Evolutionary conservation across 2,113 vertebrate genomes (phyloP).

Genomic region (Sporophila hypoxantha): DNA sequence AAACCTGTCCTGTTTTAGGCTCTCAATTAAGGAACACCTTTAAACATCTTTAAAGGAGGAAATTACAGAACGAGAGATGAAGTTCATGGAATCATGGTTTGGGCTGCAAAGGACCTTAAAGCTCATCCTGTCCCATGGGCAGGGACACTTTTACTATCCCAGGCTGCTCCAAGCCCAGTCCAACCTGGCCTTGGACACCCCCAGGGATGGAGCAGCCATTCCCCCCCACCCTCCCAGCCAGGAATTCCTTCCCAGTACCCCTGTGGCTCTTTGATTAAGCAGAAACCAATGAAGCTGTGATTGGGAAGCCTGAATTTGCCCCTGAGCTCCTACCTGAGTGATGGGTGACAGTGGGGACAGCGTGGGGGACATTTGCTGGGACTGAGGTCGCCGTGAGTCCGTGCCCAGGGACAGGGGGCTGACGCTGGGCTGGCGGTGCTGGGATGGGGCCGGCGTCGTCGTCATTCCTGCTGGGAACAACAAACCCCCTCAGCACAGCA

Average conservation of each 20-base stretch:
- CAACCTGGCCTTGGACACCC: background rate
- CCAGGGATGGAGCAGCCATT: background rate
- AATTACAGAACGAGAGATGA: background rate
- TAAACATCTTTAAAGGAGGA: background rate
- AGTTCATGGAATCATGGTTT: background rate
- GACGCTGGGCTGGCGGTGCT: conserved; percentile 73
- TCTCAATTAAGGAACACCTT: background rate
- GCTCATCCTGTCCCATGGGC: background rate
- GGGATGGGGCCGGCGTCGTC: conserved; percentile 73
- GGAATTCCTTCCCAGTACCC: background rate
- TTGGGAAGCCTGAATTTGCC: accelerated
- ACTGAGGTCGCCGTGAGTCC: conserved; percentile 77
- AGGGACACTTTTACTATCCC: background rate
- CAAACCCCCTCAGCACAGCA: background rate
- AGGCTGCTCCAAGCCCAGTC: background rate
- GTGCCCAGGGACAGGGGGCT: conserved; percentile 81
- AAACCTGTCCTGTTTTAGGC: background rate
- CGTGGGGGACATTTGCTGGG: conserved; percentile 86
- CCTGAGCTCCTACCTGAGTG: conserved; percentile 75
- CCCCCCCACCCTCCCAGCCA: background rate
- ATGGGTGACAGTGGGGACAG: conserved; percentile 85
- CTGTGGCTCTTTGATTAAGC: background rate
- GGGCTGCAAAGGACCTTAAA: background rate
- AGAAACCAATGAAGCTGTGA: accelerated
- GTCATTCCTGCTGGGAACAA: conserved; percentile 70